Conservation (phyloP, 2,113 vertebrate genomes). For the Cygnus buccinator region DNA sequence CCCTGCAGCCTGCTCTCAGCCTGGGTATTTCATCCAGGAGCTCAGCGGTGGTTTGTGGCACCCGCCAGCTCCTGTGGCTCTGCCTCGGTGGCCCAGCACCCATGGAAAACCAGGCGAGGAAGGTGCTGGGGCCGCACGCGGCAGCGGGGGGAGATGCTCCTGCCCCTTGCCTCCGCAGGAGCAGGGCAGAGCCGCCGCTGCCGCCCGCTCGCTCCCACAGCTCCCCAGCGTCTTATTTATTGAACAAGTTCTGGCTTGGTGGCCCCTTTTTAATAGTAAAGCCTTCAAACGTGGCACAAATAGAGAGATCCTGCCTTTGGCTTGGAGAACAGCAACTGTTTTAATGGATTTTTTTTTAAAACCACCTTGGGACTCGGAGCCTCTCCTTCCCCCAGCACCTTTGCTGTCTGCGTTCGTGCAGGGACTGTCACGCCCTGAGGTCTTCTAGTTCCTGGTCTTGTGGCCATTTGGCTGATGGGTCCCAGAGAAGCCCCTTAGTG, state of each 20-base stretch:
- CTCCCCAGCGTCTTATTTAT: neutral
- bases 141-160: too few species aligned
- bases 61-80: neutral
- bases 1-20: neutral
- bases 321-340: neutral
- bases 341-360: neutral
- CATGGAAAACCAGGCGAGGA: neutral
- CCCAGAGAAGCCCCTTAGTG: fast-evolving
- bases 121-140: too few species aligned
- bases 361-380: neutral
- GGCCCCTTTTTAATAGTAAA: neutral
- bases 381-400: neutral
- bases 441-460: neutral
- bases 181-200: neutral
- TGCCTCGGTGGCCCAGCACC: neutral
- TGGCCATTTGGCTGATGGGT: fast-evolving
- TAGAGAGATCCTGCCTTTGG: neutral
- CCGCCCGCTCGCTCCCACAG: fast-evolving
- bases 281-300: neutral
- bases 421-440: neutral
- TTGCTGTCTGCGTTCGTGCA: neutral
- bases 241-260: neutral
- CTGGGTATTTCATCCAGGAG: neutral
- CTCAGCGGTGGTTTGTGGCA: neutral
- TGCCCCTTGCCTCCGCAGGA: neutral